Evolutionary conservation across 2,888 invertebrate genomes (phyloP).

Genomic region (Rhodophaea formosa): DNA sequence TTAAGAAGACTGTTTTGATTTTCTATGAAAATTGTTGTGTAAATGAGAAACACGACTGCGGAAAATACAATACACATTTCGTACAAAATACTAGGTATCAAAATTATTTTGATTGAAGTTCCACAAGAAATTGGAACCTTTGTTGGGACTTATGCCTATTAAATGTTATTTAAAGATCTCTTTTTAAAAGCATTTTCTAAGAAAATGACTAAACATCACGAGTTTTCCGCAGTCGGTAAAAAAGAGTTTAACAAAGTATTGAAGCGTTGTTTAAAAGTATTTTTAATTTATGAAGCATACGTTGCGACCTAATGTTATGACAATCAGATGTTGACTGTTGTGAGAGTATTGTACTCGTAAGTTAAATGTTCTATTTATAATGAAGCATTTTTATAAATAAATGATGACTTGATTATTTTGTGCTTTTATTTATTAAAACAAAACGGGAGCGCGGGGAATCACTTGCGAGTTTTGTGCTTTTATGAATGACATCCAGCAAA

Average conservation of each 20-base stretch:
- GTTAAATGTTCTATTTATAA: conserved; percentile 74
- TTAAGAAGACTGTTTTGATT: conserved; percentile 67
- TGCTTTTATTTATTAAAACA: conserved; percentile 21
- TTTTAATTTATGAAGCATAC: conserved; percentile 40
- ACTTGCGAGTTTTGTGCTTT: no score
- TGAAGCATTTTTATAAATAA: conserved; percentile 74
- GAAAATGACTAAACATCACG: conserved; percentile 18
- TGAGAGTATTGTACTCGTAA: conserved; percentile 59
- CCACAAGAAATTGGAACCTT: no score
- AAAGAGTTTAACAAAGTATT: conserved; percentile 35
- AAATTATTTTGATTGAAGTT: no score
- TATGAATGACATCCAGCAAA: no score
- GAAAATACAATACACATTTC: conserved; percentile 20
- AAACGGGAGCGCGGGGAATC: no score
- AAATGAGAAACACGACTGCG: conserved; percentile 29
- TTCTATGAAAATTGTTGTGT: conserved; percentile 38
- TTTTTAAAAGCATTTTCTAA: neutral
- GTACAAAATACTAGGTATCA: no score
- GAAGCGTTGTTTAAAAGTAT: conserved; percentile 30
- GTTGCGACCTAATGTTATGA: conserved; percentile 49
- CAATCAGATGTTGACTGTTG: conserved; percentile 51
- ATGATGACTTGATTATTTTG: conserved; percentile 43
- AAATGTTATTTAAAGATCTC: no score
- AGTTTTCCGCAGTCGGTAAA: conserved; percentile 44
- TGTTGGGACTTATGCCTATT: no score